Evolutionary conservation across 1,140 invertebrate genomes (phyloP).

Genomic region (Radopholus similis): DNA sequence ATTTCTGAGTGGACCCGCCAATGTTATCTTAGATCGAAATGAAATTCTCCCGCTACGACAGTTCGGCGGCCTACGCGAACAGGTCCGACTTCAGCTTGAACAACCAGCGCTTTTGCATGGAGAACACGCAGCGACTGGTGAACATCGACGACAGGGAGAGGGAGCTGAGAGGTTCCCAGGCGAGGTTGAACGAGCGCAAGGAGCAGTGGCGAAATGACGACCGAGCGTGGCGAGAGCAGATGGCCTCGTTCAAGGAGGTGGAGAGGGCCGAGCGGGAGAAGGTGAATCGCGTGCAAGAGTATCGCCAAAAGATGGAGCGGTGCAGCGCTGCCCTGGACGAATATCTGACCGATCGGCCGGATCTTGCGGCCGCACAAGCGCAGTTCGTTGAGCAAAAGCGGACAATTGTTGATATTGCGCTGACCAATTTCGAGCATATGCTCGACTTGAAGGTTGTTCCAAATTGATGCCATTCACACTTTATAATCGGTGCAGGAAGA

Average conservation of each 20-base stretch:
- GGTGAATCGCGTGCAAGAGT: background rate
- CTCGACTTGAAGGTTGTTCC: slow-evolving; percentile 13
- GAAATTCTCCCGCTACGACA: slow-evolving; percentile 18
- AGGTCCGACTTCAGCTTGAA: slow-evolving; percentile 5
- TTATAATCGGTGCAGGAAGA: background rate
- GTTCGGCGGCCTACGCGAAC: background rate
- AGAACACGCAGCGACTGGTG: slow-evolving; percentile 11
- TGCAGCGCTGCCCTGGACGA: background rate
- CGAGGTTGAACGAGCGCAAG: no score
- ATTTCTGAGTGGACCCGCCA: background rate
- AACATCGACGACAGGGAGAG: background rate
- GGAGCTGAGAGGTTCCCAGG: background rate
- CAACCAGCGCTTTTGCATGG: slow-evolving; percentile 9
- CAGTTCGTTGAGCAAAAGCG: slow-evolving; percentile 23
- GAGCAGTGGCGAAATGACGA: no score
- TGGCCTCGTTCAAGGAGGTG: background rate
- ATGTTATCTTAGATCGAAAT: slow-evolving; percentile 19
- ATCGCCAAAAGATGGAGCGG: background rate
- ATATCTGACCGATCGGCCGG: slow-evolving; percentile 17
- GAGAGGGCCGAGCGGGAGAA: slow-evolving; percentile 12
- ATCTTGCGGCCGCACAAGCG: slow-evolving; percentile 24
- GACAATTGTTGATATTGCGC: background rate
- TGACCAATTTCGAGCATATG: slow-evolving; percentile 28
- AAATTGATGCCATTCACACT: background rate
- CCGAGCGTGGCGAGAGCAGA: background rate